Percentiles rank a stretch among this genome's conserved stretches.
These are phyloP conservation scores for Sinonovacula constricta DNA, from an alignment of 1,140 invertebrate genomes.

Conservation along the genomic window DNA sequence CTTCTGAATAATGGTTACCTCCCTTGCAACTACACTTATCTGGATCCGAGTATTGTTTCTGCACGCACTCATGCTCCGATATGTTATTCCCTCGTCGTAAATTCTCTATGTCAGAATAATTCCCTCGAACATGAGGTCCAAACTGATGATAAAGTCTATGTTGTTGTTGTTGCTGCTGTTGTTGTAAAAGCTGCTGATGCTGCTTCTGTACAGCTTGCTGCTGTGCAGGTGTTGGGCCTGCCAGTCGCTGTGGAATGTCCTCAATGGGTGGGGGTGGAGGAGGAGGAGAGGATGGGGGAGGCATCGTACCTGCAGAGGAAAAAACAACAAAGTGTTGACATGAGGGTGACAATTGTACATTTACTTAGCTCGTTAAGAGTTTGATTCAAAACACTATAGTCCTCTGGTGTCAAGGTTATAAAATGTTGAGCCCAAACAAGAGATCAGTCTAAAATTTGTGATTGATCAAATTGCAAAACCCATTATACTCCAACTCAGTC, in stretches of 20 bases:
- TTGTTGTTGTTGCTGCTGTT: conserved; percentile 32
- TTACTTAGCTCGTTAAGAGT: too few relatives aligned
- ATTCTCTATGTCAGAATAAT: conserved; percentile 71
- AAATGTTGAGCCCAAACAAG: too few relatives aligned
- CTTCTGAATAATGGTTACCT: conserved; percentile 78
- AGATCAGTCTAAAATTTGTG: too few relatives aligned
- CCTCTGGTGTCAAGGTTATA: too few relatives aligned
- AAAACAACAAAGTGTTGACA: too few relatives aligned
- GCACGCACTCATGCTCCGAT: conserved; percentile 37
- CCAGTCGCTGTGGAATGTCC: conserved; percentile 74
- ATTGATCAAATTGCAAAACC: too few relatives aligned
- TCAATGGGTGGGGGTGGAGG: conserved; percentile 75
- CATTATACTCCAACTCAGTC: too few relatives aligned
- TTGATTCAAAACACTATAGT: too few relatives aligned
- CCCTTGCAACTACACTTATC: conserved; percentile 35
- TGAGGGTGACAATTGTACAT: too few relatives aligned
- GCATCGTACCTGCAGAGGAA: conserved; percentile 53
- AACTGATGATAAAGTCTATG: conserved; percentile 60
- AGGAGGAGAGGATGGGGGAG: conserved; percentile 67
- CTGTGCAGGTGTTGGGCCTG: conserved; percentile 26
- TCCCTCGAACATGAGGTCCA: conserved; percentile 71
- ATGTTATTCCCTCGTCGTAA: conserved; percentile 52
- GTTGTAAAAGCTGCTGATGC: too few relatives aligned
- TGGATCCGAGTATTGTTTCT: conserved; percentile 38
- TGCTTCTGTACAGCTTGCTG: conserved; percentile 12